Percentiles rank a stretch among this genome's conserved stretches.
Conservation (phyloP, 1,140 invertebrate genomes). For the Pseudomyrmex gracilis region DNA sequence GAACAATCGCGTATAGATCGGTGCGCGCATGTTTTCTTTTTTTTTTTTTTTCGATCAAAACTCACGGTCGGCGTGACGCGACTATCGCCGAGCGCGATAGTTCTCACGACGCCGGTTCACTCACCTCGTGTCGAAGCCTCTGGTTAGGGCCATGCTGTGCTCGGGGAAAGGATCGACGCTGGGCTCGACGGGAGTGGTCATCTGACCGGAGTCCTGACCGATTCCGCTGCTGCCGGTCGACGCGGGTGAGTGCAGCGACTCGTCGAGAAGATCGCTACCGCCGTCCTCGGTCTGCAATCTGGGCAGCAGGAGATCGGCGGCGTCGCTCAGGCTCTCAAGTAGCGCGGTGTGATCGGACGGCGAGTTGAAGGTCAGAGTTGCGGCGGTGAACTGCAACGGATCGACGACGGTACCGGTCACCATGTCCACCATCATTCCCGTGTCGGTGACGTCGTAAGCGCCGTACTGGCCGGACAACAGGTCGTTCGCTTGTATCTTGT, state of each 20-base stretch:
- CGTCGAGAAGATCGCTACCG: conserved; percentile 87
- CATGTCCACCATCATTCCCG: conserved; percentile 93
- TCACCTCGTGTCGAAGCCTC: conserved; percentile 84
- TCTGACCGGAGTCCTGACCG: conserved; percentile 87
- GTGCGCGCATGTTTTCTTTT: neutral
- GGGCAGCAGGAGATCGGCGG: conserved; percentile 91
- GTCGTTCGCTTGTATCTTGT: conserved; percentile 89
- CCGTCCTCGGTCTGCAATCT: conserved; percentile 87
- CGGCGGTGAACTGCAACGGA: conserved; percentile 92
- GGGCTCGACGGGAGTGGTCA: conserved; percentile 88
- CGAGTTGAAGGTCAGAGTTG: conserved; percentile 91
- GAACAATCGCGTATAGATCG: neutral
- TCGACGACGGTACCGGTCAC: conserved; percentile 91
- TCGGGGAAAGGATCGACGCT: conserved; percentile 90
- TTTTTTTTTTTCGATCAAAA: neutral
- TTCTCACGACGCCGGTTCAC: neutral
- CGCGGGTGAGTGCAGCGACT: conserved; percentile 83
- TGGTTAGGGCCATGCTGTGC: conserved; percentile 85
- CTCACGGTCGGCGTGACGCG: too few relatives aligned
- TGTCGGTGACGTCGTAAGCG: conserved; percentile 89
- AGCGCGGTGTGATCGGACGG: conserved; percentile 90
- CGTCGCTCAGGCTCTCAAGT: conserved; percentile 90
- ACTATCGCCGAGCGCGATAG: neutral
- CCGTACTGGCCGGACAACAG: conserved; percentile 87
- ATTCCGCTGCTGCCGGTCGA: conserved; percentile 85